Evolutionary conservation across 2,113 vertebrate genomes (phyloP).

Genomic region (Daubentonia madagascariensis): DNA sequence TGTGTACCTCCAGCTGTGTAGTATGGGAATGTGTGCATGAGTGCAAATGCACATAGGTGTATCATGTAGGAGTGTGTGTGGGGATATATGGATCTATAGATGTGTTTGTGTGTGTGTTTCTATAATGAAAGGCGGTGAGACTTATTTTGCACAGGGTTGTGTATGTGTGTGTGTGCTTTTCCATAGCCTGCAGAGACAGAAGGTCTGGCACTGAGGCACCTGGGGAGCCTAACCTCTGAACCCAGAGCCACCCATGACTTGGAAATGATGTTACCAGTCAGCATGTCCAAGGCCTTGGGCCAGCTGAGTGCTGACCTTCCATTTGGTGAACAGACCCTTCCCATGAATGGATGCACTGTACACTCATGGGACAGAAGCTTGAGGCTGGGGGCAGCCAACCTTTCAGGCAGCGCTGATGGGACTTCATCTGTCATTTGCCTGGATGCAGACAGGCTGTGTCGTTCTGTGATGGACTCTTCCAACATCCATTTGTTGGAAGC

Average conservation of each 20-base stretch:
- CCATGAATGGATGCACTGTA: accelerated
- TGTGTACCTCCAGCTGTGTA: background rate
- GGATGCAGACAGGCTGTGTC: too few species aligned
- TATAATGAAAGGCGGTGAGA: background rate
- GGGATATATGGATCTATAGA: accelerated
- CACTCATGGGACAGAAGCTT: background rate
- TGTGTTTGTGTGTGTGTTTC: background rate
- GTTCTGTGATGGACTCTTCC: background rate
- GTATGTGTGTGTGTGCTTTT: background rate
- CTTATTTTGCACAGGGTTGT: background rate
- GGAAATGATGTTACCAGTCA: slow-evolving; percentile 41
- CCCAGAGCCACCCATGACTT: background rate
- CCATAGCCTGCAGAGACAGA: background rate
- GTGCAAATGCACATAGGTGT: background rate
- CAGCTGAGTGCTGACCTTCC: slow-evolving; percentile 56
- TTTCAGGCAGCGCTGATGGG: background rate
- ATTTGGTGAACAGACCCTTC: background rate
- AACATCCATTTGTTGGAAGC: background rate
- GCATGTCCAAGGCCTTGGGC: slow-evolving; percentile 36
- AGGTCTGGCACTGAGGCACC: background rate
- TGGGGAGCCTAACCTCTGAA: background rate
- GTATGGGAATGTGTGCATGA: accelerated
- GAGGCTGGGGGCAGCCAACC: background rate
- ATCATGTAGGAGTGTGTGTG: too few species aligned
- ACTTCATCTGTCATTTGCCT: too few species aligned